Conservation (phyloP, 2,888 invertebrate species). For the Sarcophaga carnaria region DNA sequence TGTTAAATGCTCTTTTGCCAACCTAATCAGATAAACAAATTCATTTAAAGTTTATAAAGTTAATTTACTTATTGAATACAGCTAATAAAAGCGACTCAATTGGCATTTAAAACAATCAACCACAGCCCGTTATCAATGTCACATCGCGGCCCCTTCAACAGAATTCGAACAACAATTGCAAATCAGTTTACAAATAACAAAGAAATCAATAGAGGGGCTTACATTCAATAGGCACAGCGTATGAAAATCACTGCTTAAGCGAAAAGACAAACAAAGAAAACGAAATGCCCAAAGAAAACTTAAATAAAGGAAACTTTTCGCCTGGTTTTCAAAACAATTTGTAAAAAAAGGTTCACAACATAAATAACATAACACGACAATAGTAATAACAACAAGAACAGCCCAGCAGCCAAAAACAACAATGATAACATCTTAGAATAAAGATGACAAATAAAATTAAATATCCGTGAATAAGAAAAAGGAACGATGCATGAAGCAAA, state of each 20-base stretch:
- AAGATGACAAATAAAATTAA: conserved; percentile 55
- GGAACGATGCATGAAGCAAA: neutral
- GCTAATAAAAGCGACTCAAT: neutral
- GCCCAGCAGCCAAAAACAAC: neutral
- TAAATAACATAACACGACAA: conserved; percentile 27
- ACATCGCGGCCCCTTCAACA: no score
- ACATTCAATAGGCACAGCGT: conserved; percentile 1
- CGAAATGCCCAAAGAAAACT: neutral
- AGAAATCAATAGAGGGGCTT: conserved; percentile 10
- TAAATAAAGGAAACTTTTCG: conserved; percentile 11
- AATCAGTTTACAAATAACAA: conserved; percentile 14
- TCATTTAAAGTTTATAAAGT: no score
- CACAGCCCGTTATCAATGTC: no score
- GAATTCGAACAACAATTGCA: no score
- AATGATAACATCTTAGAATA: conserved; percentile 38
- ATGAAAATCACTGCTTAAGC: conserved; percentile 30
- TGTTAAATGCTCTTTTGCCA: no score
- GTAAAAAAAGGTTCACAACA: conserved; percentile 15
- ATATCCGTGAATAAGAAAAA: conserved; percentile 41
- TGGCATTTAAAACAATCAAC: no score
- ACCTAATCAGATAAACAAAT: conserved; percentile 10
- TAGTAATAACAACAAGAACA: neutral
- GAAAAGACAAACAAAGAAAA: conserved; percentile 14
- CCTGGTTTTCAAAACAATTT: neutral
- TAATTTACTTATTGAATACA: no score